phyloP scores from a whole-genome alignment of 2,113 vertebrate species.

The Struthio camelus region DNA sequence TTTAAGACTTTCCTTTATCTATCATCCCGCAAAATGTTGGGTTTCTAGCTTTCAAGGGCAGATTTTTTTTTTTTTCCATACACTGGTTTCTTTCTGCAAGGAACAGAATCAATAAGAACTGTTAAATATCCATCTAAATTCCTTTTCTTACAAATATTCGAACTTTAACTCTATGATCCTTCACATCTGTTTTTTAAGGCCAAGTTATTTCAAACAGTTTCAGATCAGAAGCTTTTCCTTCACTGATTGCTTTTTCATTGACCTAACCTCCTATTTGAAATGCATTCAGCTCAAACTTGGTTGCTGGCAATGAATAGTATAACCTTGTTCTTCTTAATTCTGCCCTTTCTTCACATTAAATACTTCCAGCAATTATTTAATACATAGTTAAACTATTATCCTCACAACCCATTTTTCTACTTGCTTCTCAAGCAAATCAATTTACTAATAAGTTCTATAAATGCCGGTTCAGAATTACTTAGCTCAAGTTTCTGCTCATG shows the following conservation, averaged over 20 bases:
- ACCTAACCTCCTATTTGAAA: not conserved
- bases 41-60: not conserved
- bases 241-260: not conserved
- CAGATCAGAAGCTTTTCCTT: not conserved
- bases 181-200: not conserved
- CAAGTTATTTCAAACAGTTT: not conserved
- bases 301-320: not conserved
- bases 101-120: not conserved
- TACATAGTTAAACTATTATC: not conserved
- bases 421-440: not conserved
- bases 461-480: not conserved
- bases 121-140: not conserved
- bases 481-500: not conserved
- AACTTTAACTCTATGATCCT: not conserved
- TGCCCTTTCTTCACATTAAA: not conserved
- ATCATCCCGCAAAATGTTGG: not conserved
- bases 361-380: not conserved
- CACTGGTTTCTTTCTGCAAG: not conserved
- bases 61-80: not conserved
- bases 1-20: not conserved
- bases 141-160: not conserved
- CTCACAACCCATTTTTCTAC: not conserved
- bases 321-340: not conserved
- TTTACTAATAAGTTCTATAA: constrained; percentile 12
- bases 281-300: not conserved